A percentile compares a stretch with the other conserved stretches of the same genome.
Evolutionary conservation across 2,797 vertebrate genomes (phyloP).

Genomic region (Oryzias dopingdopingensis): DNA sequence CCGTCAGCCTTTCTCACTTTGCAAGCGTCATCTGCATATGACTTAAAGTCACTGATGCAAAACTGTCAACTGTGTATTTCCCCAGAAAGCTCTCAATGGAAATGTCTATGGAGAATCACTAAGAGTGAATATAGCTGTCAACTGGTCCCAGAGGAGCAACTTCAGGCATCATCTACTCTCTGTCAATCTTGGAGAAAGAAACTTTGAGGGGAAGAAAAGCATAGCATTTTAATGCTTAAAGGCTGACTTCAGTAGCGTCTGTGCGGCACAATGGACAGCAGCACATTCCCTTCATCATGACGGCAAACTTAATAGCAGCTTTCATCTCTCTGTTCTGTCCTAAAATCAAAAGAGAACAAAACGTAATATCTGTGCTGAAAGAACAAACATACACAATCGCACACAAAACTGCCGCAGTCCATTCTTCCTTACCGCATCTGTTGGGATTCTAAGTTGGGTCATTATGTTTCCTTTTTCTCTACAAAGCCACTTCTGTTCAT

Average conservation of each 20-base stretch:
- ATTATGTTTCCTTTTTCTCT: too few species aligned
- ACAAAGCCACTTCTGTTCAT: too few species aligned
- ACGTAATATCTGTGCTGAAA: background rate
- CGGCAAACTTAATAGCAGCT: slow-evolving; percentile 28
- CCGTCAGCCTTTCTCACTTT: slow-evolving; percentile 16
- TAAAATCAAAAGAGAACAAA: background rate
- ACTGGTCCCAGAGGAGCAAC: slow-evolving; percentile 43
- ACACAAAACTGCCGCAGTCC: background rate
- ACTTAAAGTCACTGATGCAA: slow-evolving; percentile 57
- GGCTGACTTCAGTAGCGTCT: slow-evolving; percentile 7
- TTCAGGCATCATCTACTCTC: slow-evolving; percentile 35
- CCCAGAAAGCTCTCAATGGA: slow-evolving; percentile 43
- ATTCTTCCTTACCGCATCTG: background rate
- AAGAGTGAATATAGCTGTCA: slow-evolving; percentile 66
- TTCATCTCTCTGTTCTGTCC: slow-evolving; percentile 8
- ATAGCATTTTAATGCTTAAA: background rate
- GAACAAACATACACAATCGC: background rate
- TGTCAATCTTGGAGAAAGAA: slow-evolving; percentile 34
- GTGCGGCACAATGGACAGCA: slow-evolving; percentile 14
- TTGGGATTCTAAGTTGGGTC: too few species aligned
- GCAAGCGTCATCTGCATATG: slow-evolving; percentile 54
- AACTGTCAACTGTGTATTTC: slow-evolving; percentile 59
- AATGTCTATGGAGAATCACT: slow-evolving; percentile 45
- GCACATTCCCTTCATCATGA: slow-evolving; percentile 21
- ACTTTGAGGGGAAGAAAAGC: slow-evolving; percentile 9